Percentiles rank a stretch among this genome's conserved stretches.
Conservation (phyloP, 1,140 invertebrate genomes). For the Drosophila takahashii region DNA sequence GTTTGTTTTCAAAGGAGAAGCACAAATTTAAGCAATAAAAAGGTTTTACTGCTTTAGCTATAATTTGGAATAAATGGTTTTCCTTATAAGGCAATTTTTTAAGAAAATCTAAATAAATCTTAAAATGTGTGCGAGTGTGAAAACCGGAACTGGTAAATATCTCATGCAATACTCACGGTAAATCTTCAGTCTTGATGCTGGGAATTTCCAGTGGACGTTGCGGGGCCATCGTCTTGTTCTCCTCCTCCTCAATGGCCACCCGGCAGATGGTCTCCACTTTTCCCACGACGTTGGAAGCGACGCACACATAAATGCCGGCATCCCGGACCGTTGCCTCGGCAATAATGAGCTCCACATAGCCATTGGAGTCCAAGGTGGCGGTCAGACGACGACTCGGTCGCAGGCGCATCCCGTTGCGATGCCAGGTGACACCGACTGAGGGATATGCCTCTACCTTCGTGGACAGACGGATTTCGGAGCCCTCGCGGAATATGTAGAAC, state of each 20-base stretch:
- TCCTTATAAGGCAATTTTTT: too few species aligned
- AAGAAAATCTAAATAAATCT: too few species aligned
- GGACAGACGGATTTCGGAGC: slow-evolving; percentile 88
- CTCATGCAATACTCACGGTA: slow-evolving; percentile 86
- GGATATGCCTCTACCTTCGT: slow-evolving; percentile 93
- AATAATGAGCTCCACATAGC: slow-evolving; percentile 90
- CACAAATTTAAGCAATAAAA: too few species aligned
- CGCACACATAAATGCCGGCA: slow-evolving; percentile 94
- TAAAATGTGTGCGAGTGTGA: not conserved
- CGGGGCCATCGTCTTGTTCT: slow-evolving; percentile 51
- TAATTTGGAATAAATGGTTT: too few species aligned
- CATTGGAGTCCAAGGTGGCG: slow-evolving; percentile 92
- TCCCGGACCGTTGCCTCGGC: slow-evolving; percentile 88
- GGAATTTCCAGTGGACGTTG: slow-evolving; percentile 60
- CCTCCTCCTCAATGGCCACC: slow-evolving; percentile 87
- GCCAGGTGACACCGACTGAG: slow-evolving; percentile 92
- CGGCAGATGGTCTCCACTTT: slow-evolving; percentile 90
- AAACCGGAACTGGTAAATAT: not conserved
- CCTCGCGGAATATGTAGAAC: slow-evolving; percentile 86
- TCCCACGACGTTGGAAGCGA: slow-evolving; percentile 94
- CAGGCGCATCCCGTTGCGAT: slow-evolving; percentile 89
- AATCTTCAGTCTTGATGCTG: slow-evolving; percentile 85
- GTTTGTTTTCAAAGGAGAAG: too few species aligned
- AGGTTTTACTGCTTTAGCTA: too few species aligned
- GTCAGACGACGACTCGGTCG: slow-evolving; percentile 90